phyloP scores from a whole-genome alignment of 2,113 vertebrate species.

The Mobula birostris region DNA sequence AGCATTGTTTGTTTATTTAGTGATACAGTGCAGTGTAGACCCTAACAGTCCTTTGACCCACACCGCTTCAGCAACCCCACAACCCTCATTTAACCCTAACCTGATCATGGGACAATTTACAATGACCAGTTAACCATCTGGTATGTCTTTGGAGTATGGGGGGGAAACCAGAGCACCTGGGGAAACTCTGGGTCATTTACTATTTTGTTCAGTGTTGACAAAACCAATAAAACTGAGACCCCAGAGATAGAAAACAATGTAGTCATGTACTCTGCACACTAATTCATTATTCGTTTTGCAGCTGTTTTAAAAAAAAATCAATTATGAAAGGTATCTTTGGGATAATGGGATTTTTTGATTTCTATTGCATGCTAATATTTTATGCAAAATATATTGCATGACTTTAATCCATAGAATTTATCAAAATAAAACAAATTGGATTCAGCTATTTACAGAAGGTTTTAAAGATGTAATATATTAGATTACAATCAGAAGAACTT shows the following conservation, averaged over 20 bases:
- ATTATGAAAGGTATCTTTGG: not conserved
- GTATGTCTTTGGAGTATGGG: no score
- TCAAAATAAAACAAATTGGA: not conserved
- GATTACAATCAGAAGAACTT: not conserved
- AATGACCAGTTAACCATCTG: no score
- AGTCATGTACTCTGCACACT: not conserved
- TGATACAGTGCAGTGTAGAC: no score
- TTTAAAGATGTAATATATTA: not conserved
- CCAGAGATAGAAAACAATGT: not conserved
- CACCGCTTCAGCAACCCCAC: no score
- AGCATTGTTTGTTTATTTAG: not conserved
- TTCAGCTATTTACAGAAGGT: not conserved
- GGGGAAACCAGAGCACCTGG: no score
- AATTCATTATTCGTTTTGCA: not conserved
- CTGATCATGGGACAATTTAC: no score
- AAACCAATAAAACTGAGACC: conserved; percentile 3
- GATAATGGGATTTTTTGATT: not conserved
- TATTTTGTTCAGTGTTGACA: not conserved
- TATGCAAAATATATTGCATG: not conserved
- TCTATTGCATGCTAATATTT: not conserved
- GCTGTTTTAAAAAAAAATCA: not conserved
- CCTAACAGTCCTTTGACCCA: no score
- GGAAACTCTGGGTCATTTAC: not conserved
- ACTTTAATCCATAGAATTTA: not conserved
- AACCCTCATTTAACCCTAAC: no score